A percentile compares a stretch with the other conserved stretches of the same genome.
These are phyloP conservation scores for Yponomeuta plumbellus DNA, from an alignment of 2,888 invertebrate species.

Conservation along the genomic window DNA sequence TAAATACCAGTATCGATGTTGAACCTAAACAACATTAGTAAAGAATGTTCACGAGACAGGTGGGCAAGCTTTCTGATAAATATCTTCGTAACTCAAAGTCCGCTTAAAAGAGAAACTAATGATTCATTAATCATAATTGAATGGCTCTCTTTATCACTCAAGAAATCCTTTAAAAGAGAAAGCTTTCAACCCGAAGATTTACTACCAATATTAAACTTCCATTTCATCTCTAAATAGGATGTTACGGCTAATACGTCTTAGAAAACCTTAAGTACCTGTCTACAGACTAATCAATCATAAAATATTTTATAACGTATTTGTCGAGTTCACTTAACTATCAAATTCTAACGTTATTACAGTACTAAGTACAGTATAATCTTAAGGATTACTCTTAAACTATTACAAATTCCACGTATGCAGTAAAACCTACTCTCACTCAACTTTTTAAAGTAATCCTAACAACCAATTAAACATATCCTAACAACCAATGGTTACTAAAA, in stretches of 20 bases:
- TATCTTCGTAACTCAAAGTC: background rate
- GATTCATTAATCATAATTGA: background rate
- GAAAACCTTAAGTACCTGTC: background rate
- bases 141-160: background rate
- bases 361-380: background rate
- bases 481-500: no score
- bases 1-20: no score
- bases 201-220: background rate
- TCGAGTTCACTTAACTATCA: background rate
- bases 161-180: conserved; percentile 1
- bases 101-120: background rate
- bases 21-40: no score
- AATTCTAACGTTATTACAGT: conserved; percentile 6
- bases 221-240: background rate
- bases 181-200: background rate
- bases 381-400: background rate
- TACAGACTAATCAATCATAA: background rate
- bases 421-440: no score
- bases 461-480: no score
- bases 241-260: background rate
- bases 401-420: no score
- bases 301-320: background rate
- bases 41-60: no score
- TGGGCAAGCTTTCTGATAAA: background rate
- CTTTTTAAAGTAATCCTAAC: no score